These are phyloP conservation scores for Martes martes DNA, from an alignment of 2,113 vertebrate species.

Conservation along the genomic window DNA sequence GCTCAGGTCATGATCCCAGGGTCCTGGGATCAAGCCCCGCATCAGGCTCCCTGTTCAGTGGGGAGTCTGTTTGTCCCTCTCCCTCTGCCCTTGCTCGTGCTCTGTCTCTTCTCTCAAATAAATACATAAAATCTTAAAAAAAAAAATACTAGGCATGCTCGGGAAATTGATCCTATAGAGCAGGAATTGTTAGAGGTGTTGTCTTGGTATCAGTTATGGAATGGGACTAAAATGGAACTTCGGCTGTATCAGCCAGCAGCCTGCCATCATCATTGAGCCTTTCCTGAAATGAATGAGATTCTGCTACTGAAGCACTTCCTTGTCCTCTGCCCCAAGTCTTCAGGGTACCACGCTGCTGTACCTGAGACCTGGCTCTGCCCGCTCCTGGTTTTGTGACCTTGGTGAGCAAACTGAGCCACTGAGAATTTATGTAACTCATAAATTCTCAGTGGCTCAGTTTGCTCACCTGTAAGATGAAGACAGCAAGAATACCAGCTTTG, in stretches of 20 bases:
- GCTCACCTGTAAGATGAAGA: not conserved
- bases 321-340: not conserved
- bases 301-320: not conserved
- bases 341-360: not conserved
- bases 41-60: no score
- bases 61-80: not conserved
- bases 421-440: not conserved
- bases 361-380: not conserved
- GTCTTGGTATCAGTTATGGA: not conserved
- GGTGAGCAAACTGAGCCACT: not conserved
- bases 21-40: not conserved
- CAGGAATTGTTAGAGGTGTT: not conserved
- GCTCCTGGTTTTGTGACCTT: not conserved
- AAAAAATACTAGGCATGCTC: not conserved
- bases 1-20: not conserved
- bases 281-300: not conserved
- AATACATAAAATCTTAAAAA: not conserved
- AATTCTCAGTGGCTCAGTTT: not conserved
- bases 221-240: not conserved
- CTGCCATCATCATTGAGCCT: not conserved
- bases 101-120: not conserved
- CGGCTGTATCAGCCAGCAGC: not conserved
- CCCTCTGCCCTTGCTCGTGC: not conserved
- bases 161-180: not conserved
- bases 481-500: not conserved